These are phyloP conservation scores for Sarcophaga carnaria DNA, from an alignment of 2,888 invertebrate species.

Conservation along the genomic window DNA sequence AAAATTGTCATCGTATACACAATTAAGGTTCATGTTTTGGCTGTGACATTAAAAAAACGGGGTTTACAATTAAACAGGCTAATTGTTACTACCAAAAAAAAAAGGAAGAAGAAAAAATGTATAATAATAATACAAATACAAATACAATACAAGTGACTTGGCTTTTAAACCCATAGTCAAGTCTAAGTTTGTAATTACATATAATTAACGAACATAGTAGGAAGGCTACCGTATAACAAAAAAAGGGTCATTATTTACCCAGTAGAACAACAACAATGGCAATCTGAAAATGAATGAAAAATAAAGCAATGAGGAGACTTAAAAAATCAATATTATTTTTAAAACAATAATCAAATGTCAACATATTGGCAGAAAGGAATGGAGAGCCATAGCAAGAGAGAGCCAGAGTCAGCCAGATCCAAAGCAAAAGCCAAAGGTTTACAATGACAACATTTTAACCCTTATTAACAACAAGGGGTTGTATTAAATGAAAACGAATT, in stretches of 20 bases:
- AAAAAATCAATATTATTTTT: constrained; percentile 58
- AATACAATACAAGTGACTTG: constrained; percentile 11
- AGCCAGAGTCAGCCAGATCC: no score
- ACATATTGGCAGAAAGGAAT: constrained; percentile 28
- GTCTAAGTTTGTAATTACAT: constrained; percentile 59
- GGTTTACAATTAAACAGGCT: constrained; percentile 60
- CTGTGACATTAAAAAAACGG: constrained; percentile 26
- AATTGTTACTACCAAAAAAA: constrained; percentile 63
- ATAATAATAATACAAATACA: not conserved
- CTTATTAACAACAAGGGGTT: constrained; percentile 51
- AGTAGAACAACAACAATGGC: constrained; percentile 35
- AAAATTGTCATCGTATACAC: constrained; percentile 44
- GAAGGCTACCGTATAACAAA: not conserved
- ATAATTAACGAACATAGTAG: constrained; percentile 53
- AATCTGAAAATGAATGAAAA: constrained; percentile 37
- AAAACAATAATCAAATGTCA: constrained; percentile 58
- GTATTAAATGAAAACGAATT: constrained; percentile 1
- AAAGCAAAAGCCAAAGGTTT: not conserved
- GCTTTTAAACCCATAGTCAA: constrained; percentile 13
- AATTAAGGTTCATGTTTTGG: constrained; percentile 43
- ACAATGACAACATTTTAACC: constrained; percentile 58
- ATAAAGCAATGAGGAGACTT: constrained; percentile 33
- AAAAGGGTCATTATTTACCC: constrained; percentile 63
- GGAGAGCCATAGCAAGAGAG: not conserved
- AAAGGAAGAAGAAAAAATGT: not conserved